phyloP scores from a whole-genome alignment of 2,113 vertebrate species.

The Notothenia coriiceps region DNA sequence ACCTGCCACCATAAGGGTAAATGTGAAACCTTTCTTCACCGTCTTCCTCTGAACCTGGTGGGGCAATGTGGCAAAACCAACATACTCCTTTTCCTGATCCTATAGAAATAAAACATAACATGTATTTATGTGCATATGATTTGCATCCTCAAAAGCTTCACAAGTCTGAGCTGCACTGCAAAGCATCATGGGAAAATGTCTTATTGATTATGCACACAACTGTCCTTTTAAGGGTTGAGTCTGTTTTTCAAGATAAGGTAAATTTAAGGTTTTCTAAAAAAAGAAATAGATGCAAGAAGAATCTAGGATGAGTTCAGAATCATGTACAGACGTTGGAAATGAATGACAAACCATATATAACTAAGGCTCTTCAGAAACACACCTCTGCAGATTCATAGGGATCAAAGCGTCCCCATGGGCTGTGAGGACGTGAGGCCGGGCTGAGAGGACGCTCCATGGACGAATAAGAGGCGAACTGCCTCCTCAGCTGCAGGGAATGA shows the following conservation, averaged over 20 bases:
- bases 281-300: too few species aligned
- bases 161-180: neutral
- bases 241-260: too few species aligned
- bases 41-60: constrained; percentile 96
- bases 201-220: too few species aligned
- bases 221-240: too few species aligned
- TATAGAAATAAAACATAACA: constrained; percentile 30
- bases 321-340: neutral
- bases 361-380: neutral
- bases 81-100: constrained; percentile 89
- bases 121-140: neutral
- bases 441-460: constrained; percentile 69
- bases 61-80: constrained; percentile 90
- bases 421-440: constrained; percentile 64
- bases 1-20: constrained; percentile 98
- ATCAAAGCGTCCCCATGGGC: constrained; percentile 75
- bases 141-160: neutral
- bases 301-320: neutral
- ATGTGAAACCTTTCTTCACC: constrained; percentile 96
- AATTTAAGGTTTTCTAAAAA: too few species aligned
- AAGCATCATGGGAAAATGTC: neutral
- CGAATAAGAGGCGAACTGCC: constrained; percentile 58
- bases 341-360: neutral
- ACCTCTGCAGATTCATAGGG: constrained; percentile 78
- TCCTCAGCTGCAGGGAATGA: constrained; percentile 38